A percentile compares a stretch with the other conserved stretches of the same genome.
Evolutionary conservation across 2,888 invertebrate genomes (phyloP).

Genomic region (Eupithecia inturbata): DNA sequence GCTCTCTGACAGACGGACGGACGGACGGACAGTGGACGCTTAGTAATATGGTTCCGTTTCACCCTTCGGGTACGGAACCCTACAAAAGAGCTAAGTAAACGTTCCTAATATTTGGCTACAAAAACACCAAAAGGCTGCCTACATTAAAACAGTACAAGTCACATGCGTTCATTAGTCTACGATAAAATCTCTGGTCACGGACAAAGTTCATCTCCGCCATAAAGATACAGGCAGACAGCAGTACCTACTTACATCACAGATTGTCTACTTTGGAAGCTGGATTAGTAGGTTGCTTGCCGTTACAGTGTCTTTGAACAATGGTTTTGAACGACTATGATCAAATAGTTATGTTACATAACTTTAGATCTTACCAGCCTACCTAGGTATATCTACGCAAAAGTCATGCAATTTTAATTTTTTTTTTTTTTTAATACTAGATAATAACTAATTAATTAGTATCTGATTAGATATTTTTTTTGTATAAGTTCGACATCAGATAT

Average conservation of each 20-base stretch:
- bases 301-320: background rate
- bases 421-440: no score
- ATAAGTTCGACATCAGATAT: no score
- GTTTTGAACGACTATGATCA: background rate
- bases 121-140: background rate
- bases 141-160: slow-evolving; percentile 20
- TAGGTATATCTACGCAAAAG: background rate
- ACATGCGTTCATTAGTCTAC: slow-evolving; percentile 24
- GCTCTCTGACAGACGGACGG: no score
- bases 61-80: no score
- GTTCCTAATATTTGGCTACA: no score
- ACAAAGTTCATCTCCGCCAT: slow-evolving; percentile 52
- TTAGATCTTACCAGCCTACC: no score
- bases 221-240: slow-evolving; percentile 58
- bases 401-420: no score
- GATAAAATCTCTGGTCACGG: slow-evolving; percentile 59
- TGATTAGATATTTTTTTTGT: no score
- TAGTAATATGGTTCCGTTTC: no score
- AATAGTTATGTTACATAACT: background rate
- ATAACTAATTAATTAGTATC: no score
- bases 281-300: background rate
- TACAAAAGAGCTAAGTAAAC: no score
- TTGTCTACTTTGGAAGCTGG: slow-evolving; percentile 44
- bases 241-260: slow-evolving; percentile 45
- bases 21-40: no score